Evolutionary conservation across 2,797 vertebrate species (phyloP), one percentile per base, ranked within the genome.

Genomic region (Halcyon badia): DNA sequence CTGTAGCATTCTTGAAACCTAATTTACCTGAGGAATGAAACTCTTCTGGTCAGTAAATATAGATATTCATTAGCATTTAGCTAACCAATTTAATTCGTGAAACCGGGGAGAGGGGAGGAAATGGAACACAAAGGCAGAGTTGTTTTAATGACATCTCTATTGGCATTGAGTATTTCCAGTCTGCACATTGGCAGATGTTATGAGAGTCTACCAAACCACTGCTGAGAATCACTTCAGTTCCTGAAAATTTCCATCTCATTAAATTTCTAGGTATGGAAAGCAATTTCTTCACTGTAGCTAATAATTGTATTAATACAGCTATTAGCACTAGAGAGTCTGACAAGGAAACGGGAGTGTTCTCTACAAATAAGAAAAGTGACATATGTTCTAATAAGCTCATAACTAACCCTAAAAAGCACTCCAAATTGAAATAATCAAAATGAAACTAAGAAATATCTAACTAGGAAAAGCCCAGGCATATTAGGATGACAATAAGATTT

Each of bases 271-370:
- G 62, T 80, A 91, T 79, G 71, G 82, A 91, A 94, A 93, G 60
- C 73, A 64, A 33, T 84, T 75, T 82, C 68, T 96, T 79, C 57
- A 31, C 49, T 83, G 70, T 31, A 93, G 85, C 76, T 87, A 79
- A 90, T 95, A 87, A 90, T 93, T 95, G 87, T 93, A 93, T 97
- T 94, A 94, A 84, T 58, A 58, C 44, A 49, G 37, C 49, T 83
- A 81, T 95, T 92, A 90, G 51, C 69, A 66, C 41, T 72, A 8
- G 57, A 75, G 73, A 24, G 49, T 60, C 62, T 84, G 80, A 87
- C 54, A 82, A 89, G 42, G 79, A 87, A 94, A 76, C n/a, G 7
- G 5, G 49, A 72, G 54, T 66, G 28, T 48, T 84, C 82, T 60
- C 82, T 93, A 95, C 95, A 95, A 96, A 71, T 84, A 92, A 89